phyloP scores from a whole-genome alignment of 2,113 vertebrate genomes.

The Brienomyrus longianalis region DNA sequence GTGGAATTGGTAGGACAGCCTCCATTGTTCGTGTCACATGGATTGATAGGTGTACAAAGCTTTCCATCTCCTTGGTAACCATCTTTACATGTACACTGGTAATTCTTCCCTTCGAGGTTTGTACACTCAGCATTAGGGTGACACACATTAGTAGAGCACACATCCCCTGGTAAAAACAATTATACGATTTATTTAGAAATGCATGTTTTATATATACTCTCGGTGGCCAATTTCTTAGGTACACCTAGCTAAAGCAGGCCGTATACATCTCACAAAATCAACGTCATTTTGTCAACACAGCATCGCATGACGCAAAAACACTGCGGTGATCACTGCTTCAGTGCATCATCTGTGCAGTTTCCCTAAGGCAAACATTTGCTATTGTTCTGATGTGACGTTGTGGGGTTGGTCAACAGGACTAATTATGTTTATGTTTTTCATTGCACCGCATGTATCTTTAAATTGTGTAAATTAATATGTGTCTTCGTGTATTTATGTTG shows the following conservation, averaged over 20 bases:
- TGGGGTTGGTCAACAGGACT: not conserved
- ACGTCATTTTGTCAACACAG: not conserved
- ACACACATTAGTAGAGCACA: conserved; percentile 67
- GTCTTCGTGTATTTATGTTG: not conserved
- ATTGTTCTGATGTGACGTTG: not conserved
- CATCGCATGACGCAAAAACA: not conserved
- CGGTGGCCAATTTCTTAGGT: not conserved
- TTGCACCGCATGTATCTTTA: not conserved
- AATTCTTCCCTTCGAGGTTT: conserved; percentile 40
- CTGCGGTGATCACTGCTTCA: not conserved
- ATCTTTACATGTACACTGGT: conserved; percentile 68
- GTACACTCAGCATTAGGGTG: conserved; percentile 67
- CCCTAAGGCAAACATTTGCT: not conserved
- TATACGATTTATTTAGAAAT: not conserved
- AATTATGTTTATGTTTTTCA: not conserved
- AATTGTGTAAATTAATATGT: not conserved
- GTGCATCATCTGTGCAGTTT: not conserved
- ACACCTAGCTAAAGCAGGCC: not conserved
- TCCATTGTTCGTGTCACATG: conserved; percentile 69
- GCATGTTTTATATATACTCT: not conserved
- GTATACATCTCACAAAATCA: not conserved
- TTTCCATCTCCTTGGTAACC: conserved; percentile 75
- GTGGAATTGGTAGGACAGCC: conserved; percentile 78
- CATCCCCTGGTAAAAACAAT: conserved; percentile 47
- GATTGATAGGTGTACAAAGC: conserved; percentile 73